Base-by-base conservation (phyloP, 2,888 invertebrate genomes). In the Nipponacmea schrenckii region DNA sequence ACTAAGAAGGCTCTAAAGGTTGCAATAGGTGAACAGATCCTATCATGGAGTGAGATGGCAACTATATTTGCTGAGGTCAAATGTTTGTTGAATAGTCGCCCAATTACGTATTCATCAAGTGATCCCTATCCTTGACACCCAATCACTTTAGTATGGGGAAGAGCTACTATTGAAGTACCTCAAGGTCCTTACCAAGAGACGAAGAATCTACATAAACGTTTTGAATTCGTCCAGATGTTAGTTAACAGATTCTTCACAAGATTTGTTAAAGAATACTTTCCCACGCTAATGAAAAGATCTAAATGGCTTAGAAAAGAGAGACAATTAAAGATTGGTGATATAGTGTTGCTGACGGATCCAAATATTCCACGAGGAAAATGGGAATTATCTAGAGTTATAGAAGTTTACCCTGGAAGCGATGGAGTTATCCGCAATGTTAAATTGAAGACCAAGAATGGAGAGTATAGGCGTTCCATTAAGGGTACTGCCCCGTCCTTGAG, bases 241-340 rank as follows among this genome's bases (percentile, higher is more conserved):
- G 63, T 70, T n/a, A n/a, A 20, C 0, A 69, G 48, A 39, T 64
- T 64, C 39, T 72, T 63, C 48, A 64, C 24, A 17, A 31, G 69
- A n/a, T 73, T 70, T 45, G 56, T 70, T n/a, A 63, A 67, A 1
- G 73, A 73, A 20, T 73, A 70, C 31, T 14, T 70, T 5, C 73
- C 70, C 15, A 70, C 68, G 12, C 64, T 67, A 15, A 70, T 64
- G 67, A n/a, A 24, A 27, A 39, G 73, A 27, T 12, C 20, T 15
- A 70, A 73, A 50, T 70, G 73, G 73, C 27, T 5, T 39, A 12
- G 14, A 8, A 50, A 73, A 44, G 67, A 44, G 8, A 17, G 64
- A 44, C 70, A 73, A 31, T 15, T 73, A 44, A 45, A 20, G 8
- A 63, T 73, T 20, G 67, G 48, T 15, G 73, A 73, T 20, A 66